Percentiles rank a stretch among this genome's conserved stretches.
Evolutionary conservation across 2,113 vertebrate genomes (phyloP).

Genomic region (Catharus minimus): DNA sequence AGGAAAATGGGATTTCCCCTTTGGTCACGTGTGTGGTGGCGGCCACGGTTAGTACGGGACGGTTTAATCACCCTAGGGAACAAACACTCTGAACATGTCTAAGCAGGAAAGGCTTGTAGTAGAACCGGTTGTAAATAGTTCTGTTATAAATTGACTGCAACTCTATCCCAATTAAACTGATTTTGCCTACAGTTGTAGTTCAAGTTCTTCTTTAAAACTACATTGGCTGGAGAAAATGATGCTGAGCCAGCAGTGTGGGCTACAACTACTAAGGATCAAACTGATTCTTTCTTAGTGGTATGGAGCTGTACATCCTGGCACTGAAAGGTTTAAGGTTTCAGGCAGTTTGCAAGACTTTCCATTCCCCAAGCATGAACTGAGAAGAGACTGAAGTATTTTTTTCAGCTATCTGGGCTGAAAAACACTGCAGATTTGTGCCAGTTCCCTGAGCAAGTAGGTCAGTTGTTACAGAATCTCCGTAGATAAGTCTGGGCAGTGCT

Average conservation of each 20-base stretch:
- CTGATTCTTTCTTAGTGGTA: background rate
- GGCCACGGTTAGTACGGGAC: fast-evolving
- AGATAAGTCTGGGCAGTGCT: background rate
- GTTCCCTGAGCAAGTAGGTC: background rate
- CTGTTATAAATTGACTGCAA: fast-evolving
- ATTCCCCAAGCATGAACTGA: background rate
- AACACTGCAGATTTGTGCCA: background rate
- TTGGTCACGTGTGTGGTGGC: fast-evolving
- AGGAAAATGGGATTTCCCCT: fast-evolving
- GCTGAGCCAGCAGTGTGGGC: fast-evolving
- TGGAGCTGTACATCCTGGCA: background rate
- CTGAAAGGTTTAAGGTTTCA: background rate
- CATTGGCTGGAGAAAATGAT: background rate
- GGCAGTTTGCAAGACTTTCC: background rate
- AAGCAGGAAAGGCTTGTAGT: background rate
- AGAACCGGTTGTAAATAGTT: fast-evolving
- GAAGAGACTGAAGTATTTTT: background rate
- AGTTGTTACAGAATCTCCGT: background rate
- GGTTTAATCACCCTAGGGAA: fast-evolving
- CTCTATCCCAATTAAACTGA: background rate
- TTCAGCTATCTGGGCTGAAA: background rate
- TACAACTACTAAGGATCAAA: fast-evolving
- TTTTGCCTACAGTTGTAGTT: background rate
- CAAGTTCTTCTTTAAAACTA: background rate
- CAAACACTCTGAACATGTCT: fast-evolving